Conservation (phyloP, 2,113 vertebrate genomes). For the Antechinus flavipes region DNA sequence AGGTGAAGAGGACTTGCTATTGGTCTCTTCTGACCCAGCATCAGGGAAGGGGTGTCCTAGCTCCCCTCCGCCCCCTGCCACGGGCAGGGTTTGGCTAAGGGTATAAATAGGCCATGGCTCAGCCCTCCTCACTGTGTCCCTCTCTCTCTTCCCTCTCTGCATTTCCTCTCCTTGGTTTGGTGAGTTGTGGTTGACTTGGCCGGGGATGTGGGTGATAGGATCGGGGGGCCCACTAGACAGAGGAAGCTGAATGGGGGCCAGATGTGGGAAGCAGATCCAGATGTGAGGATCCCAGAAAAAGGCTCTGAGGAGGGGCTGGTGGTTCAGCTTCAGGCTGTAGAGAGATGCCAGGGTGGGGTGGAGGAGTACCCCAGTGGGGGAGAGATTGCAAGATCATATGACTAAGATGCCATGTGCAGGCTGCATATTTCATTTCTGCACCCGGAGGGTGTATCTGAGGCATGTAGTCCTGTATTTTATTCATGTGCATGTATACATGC, state of each 20-base stretch:
- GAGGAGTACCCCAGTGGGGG: not conserved
- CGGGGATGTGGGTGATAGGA: not conserved
- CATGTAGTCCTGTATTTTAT: not conserved
- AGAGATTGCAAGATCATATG: not conserved
- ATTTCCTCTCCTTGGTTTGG: not conserved
- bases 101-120: conserved; percentile 74
- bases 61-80: conserved; percentile 47
- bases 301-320: not conserved
- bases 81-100: conserved; percentile 67
- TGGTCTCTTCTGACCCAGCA: not conserved
- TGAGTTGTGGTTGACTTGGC: conserved; percentile 40
- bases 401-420: not conserved
- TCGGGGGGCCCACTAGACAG: not conserved
- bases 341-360: not conserved
- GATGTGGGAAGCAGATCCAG: conserved; percentile 45
- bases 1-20: not conserved
- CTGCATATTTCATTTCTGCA: rapidly evolving
- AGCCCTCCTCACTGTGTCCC: conserved; percentile 4
- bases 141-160: not conserved
- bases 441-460: not conserved
- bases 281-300: not conserved
- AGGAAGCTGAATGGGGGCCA: conserved; percentile 3
- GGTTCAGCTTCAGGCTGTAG: not conserved
- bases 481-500: not conserved
- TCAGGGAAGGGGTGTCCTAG: not conserved